A percentile compares a stretch with the other conserved stretches of the same genome.
Evolutionary conservation across 2,113 vertebrate species (phyloP).

Genomic region (Pollachius pollachius): DNA sequence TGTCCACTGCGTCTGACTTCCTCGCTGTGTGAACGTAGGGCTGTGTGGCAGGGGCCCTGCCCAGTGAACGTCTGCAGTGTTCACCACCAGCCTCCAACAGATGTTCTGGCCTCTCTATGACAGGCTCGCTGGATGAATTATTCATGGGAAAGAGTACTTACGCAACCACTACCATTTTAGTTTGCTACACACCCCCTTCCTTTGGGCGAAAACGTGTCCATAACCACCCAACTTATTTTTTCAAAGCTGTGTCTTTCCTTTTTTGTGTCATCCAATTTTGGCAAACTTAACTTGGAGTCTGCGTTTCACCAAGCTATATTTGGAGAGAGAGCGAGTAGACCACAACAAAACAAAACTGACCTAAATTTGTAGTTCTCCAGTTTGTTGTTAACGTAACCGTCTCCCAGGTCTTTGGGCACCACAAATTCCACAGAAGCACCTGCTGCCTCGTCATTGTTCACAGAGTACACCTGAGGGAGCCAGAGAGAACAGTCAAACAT

Average conservation of each 20-base stretch:
- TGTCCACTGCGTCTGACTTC: constrained; percentile 58
- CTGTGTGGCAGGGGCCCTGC: constrained; percentile 56
- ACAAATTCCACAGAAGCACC: constrained; percentile 80
- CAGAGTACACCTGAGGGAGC: constrained; percentile 76
- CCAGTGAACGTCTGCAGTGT: constrained; percentile 51
- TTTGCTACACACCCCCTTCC: not conserved
- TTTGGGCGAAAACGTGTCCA: not conserved
- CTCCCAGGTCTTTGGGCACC: constrained; percentile 84
- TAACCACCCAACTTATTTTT: not conserved
- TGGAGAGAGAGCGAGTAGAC: not conserved
- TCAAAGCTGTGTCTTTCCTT: not conserved
- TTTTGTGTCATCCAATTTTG: no score
- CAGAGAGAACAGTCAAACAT: constrained; percentile 37
- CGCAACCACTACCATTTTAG: constrained; percentile 17
- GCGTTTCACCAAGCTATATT: not conserved
- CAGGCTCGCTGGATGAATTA: constrained; percentile 34
- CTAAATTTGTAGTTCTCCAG: constrained; percentile 89
- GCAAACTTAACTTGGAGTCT: not conserved
- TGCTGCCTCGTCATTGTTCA: constrained; percentile 73
- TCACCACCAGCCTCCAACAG: constrained; percentile 53
- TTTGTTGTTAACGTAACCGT: constrained; percentile 96
- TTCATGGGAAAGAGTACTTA: constrained; percentile 38
- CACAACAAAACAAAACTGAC: constrained; percentile 59
- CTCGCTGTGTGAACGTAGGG: constrained; percentile 65
- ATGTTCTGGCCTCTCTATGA: constrained; percentile 54